phyloP scores from a whole-genome alignment of 1,140 invertebrate genomes.

The Cyclina sinensis region DNA sequence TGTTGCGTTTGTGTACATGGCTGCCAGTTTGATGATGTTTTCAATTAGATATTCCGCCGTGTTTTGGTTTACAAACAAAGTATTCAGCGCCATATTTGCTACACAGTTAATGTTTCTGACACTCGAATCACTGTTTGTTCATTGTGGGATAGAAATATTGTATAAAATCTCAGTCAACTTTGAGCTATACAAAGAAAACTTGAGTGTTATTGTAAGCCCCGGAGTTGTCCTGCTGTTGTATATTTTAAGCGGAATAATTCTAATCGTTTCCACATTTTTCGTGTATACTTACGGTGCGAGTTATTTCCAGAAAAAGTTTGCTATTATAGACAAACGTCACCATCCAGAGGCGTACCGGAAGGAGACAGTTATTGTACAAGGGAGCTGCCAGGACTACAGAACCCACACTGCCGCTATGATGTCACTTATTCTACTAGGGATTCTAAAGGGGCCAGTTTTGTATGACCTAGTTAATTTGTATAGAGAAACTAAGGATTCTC shows the following conservation, averaged over 20 bases:
- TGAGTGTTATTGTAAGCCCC: constrained; percentile 69
- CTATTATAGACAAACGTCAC: constrained; percentile 75
- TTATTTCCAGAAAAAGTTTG: constrained; percentile 79
- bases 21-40: constrained; percentile 75
- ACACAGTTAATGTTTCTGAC: constrained; percentile 76
- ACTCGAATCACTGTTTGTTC: constrained; percentile 74
- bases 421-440: constrained; percentile 73
- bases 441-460: constrained; percentile 78
- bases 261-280: constrained; percentile 76
- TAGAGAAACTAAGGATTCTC: constrained; percentile 71
- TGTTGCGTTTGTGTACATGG: constrained; percentile 80
- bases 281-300: constrained; percentile 80
- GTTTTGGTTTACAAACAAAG: constrained; percentile 83
- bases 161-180: constrained; percentile 79
- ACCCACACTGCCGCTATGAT: constrained; percentile 79
- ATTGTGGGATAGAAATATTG: constrained; percentile 74
- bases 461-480: constrained; percentile 79
- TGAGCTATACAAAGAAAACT: constrained; percentile 65
- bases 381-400: constrained; percentile 79
- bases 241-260: constrained; percentile 72
- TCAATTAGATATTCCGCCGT: constrained; percentile 78
- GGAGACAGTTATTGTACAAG: constrained; percentile 71
- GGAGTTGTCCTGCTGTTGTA: constrained; percentile 71
- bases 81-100: constrained; percentile 77
- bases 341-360: constrained; percentile 73